Percentiles rank a stretch among this genome's conserved stretches.
These are phyloP conservation scores for Caenorhabditis sp. DNA, from an alignment of 2,888 invertebrate species.

Conservation along the genomic window DNA sequence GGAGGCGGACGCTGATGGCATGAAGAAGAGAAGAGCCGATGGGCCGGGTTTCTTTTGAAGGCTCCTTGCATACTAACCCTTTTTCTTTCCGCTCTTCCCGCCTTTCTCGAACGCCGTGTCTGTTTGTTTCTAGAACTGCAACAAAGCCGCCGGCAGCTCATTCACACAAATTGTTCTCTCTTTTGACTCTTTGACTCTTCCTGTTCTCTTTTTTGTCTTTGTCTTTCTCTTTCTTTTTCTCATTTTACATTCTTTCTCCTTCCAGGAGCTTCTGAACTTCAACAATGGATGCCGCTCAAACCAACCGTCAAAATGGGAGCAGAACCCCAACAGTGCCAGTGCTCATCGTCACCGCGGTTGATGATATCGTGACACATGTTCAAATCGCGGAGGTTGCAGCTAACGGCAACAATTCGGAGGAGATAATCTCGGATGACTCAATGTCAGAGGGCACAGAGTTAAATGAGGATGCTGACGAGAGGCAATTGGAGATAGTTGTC, in stretches of 20 bases:
- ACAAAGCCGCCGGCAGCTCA: too few relatives aligned
- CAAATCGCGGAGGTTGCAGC: too few relatives aligned
- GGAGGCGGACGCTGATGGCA: constrained; percentile 12
- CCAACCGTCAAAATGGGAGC: background rate
- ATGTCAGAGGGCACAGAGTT: too few relatives aligned
- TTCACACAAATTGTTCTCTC: background rate
- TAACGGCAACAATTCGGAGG: too few relatives aligned
- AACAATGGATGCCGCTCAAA: background rate
- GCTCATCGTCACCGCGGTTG: too few relatives aligned
- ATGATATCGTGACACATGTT: too few relatives aligned
- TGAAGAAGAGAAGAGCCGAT: background rate
- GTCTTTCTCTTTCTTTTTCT: background rate
- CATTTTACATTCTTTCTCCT: background rate
- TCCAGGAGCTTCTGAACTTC: background rate
- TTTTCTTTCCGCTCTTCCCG: background rate
- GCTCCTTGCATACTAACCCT: constrained; percentile 5
- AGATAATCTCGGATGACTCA: too few relatives aligned
- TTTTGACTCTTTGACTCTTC: background rate
- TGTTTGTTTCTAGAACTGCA: too few relatives aligned
- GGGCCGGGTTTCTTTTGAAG: constrained; percentile 3
- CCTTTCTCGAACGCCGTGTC: constrained; percentile 38
- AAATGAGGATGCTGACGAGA: too few relatives aligned
- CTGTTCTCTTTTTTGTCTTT: too few relatives aligned
- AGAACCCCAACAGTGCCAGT: background rate
- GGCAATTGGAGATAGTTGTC: background rate